Conservation (phyloP, 2,888 invertebrate genomes). For the Ptychoptera contaminata region DNA sequence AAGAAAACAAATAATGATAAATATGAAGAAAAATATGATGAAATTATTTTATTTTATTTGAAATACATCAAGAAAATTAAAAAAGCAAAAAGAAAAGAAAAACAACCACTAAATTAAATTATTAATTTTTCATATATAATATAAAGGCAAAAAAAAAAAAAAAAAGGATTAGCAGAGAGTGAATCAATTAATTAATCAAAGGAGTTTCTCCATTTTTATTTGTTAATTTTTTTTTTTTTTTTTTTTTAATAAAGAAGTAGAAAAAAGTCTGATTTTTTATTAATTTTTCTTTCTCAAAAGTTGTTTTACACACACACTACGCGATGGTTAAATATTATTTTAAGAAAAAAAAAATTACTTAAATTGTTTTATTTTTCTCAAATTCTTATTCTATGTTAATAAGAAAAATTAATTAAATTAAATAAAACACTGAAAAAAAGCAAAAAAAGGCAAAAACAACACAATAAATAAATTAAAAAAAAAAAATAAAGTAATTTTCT, state of each 20-base stretch:
- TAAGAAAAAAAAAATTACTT: too few species aligned
- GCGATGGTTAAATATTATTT: too few species aligned
- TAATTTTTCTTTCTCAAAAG: conserved; percentile 28
- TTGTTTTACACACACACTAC: too few species aligned
- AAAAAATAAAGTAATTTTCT: too few species aligned
- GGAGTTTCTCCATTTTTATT: neutral
- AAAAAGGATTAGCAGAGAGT: too few species aligned
- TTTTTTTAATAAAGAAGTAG: conserved; percentile 1
- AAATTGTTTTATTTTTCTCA: too few species aligned
- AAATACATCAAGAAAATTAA: neutral
- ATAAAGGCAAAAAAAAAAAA: neutral
- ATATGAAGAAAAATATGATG: neutral
- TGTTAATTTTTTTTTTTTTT: conserved; percentile 3
- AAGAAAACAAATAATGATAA: neutral
- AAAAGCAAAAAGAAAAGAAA: conserved; percentile 2
- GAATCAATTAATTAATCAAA: neutral
- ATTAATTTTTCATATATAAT: neutral
- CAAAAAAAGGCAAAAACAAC: too few species aligned
- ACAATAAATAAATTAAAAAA: too few species aligned
- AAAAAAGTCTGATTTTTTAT: neutral
- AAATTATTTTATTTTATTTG: conserved; percentile 2
- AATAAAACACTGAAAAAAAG: too few species aligned
- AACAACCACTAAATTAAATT: neutral
- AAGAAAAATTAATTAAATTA: too few species aligned
- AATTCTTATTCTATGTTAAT: too few species aligned